A percentile compares a stretch with the other conserved stretches of the same genome.
phyloP scores from a whole-genome alignment of 1,140 invertebrate species.

The Hyphantria cunea region DNA sequence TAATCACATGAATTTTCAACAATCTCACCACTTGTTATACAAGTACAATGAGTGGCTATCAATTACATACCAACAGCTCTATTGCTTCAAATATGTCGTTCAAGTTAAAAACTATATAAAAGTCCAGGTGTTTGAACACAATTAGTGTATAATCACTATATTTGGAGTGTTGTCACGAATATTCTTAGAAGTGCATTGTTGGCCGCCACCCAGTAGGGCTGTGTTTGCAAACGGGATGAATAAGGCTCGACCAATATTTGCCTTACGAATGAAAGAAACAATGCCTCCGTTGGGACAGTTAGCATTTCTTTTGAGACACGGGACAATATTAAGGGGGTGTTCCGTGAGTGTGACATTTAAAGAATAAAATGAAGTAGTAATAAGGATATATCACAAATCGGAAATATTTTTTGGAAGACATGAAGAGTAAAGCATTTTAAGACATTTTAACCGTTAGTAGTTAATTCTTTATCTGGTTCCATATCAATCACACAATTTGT shows the following conservation, averaged over 20 bases:
- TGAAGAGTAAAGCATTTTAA: too few relatives aligned
- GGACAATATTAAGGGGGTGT: slow-evolving; percentile 54
- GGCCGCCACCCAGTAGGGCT: slow-evolving; percentile 67
- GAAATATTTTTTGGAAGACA: too few relatives aligned
- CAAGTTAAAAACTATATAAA: slow-evolving; percentile 70
- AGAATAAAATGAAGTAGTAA: too few relatives aligned
- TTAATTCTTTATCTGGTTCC: too few relatives aligned
- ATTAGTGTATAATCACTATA: slow-evolving; percentile 77
- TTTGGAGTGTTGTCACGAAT: slow-evolving; percentile 76
- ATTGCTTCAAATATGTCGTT: slow-evolving; percentile 63
- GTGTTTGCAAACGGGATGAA: slow-evolving; percentile 75
- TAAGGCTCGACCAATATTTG: slow-evolving; percentile 72
- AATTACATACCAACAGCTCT: slow-evolving; percentile 58
- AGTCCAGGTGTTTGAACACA: slow-evolving; percentile 68
- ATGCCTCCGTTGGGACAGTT: slow-evolving; percentile 68
- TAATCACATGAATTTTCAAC: slow-evolving; percentile 14
- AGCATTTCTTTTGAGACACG: slow-evolving; percentile 60
- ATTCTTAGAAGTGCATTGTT: slow-evolving; percentile 68
- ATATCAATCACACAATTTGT: too few relatives aligned
- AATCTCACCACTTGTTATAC: slow-evolving; percentile 53
- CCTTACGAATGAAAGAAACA: slow-evolving; percentile 76
- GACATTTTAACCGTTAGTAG: too few relatives aligned
- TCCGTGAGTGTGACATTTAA: slow-evolving; percentile 11
- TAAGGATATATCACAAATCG: too few relatives aligned
- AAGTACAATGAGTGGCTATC: slow-evolving; percentile 62